These are phyloP conservation scores for Ridgeia piscesae DNA, from an alignment of 1,140 invertebrate species.

Conservation along the genomic window DNA sequence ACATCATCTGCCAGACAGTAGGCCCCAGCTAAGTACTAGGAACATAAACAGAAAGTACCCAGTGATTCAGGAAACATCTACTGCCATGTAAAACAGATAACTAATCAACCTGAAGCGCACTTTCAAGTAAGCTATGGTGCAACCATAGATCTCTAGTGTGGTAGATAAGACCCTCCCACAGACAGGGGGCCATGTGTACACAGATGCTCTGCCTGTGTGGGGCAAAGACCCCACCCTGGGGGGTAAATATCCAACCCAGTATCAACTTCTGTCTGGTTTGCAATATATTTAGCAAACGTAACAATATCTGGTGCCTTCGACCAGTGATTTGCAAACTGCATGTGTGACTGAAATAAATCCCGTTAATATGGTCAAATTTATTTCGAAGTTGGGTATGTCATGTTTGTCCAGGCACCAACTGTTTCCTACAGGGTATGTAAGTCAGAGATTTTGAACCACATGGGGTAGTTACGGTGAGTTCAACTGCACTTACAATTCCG, in stretches of 20 bases:
- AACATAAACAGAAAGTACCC: not conserved
- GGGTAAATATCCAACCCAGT: too few relatives aligned
- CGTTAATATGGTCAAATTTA: not conserved
- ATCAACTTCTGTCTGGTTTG: too few relatives aligned
- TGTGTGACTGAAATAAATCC: not conserved
- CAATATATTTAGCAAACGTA: too few relatives aligned
- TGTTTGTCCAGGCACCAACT: not conserved
- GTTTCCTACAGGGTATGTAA: not conserved
- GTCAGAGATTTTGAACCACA: not conserved
- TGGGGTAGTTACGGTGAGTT: not conserved
- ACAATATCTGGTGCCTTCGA: not conserved
- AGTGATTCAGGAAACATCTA: not conserved
- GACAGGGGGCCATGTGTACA: not conserved
- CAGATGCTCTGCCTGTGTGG: not conserved
- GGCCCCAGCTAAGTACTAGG: not conserved
- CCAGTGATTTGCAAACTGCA: not conserved
- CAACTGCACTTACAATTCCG: not conserved
- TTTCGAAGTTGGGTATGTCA: not conserved
- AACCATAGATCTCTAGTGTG: not conserved
- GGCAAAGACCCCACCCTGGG: too few relatives aligned
- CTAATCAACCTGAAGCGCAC: not conserved
- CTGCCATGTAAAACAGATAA: not conserved
- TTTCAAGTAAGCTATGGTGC: not conserved
- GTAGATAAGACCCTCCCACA: not conserved
- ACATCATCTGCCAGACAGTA: not conserved